Percentiles rank a stretch among this genome's conserved stretches.
Evolutionary conservation across 2,797 vertebrate genomes (phyloP).

Genomic region (Sciurus carolinensis): DNA sequence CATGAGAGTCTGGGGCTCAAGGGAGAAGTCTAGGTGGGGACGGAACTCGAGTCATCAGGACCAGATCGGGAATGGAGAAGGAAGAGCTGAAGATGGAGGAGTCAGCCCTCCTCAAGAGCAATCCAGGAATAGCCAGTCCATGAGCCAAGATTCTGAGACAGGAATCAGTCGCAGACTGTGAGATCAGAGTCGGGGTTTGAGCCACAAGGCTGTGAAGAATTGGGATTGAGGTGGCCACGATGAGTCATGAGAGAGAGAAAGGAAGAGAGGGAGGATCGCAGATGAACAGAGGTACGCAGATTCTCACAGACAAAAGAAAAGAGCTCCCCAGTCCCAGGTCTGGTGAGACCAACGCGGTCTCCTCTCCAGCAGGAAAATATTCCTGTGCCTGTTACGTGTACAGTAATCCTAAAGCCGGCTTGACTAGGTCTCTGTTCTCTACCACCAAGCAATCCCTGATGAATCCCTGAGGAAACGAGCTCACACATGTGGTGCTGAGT

Average conservation of each 20-base stretch:
- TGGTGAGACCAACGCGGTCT: accelerated
- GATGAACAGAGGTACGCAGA: too few species aligned
- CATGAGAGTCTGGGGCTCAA: neutral
- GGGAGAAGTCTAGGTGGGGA: neutral
- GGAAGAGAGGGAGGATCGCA: neutral
- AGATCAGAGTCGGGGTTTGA: neutral
- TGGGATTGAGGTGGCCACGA: neutral
- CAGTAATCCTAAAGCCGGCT: neutral
- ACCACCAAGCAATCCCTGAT: neutral
- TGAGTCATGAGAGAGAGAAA: neutral
- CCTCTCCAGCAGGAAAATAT: neutral
- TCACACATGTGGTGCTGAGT: neutral
- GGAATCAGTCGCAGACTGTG: neutral
- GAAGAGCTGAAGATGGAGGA: neutral
- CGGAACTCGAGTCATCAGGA: neutral
- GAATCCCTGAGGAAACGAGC: neutral
- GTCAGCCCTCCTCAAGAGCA: neutral
- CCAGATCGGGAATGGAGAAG: neutral
- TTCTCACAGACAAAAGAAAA: neutral
- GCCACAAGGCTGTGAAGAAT: accelerated
- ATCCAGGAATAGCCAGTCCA: neutral
- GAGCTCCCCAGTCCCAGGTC: accelerated
- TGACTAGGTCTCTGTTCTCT: neutral
- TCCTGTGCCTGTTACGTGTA: neutral
- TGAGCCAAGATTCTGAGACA: neutral